These are phyloP conservation scores for Proctacanthus coquilletti DNA, from an alignment of 1,140 invertebrate species.

Conservation along the genomic window DNA sequence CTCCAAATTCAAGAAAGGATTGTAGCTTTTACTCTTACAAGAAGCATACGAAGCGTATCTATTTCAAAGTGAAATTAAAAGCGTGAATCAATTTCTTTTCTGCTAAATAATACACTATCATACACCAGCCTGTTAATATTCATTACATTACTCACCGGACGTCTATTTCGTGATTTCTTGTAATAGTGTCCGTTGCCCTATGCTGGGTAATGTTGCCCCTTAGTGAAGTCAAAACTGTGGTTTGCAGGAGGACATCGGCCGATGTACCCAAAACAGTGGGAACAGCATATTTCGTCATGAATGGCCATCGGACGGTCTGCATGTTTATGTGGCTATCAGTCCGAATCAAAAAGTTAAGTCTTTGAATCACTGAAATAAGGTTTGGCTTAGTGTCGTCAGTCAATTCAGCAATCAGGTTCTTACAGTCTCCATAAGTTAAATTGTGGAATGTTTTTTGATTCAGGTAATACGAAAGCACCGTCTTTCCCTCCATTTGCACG, in stretches of 20 bases:
- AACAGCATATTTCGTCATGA: slow-evolving; percentile 32
- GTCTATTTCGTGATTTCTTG: slow-evolving; percentile 39
- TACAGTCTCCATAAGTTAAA: slow-evolving; percentile 26
- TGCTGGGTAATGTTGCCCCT: slow-evolving; percentile 37
- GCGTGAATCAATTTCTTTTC: slow-evolving; percentile 4
- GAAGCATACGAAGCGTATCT: slow-evolving; percentile 41
- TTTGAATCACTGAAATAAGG: slow-evolving; percentile 14
- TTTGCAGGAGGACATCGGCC: slow-evolving; percentile 31
- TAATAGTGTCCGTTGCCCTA: slow-evolving; percentile 18
- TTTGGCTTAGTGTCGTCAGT: slow-evolving; percentile 2
- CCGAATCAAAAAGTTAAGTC: slow-evolving; percentile 16
- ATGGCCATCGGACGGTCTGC: slow-evolving; percentile 26
- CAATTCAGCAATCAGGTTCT: no score
- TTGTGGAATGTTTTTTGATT: slow-evolving; percentile 37
- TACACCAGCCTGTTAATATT: not conserved
- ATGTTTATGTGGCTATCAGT: slow-evolving; percentile 26
- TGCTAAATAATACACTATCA: no score
- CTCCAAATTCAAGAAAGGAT: slow-evolving; percentile 39
- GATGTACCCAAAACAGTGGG: slow-evolving; percentile 39
- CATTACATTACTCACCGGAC: slow-evolving; percentile 35
- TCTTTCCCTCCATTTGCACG: slow-evolving; percentile 38
- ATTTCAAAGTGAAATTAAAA: slow-evolving; percentile 7
- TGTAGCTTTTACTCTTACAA: slow-evolving; percentile 37
- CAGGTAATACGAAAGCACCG: slow-evolving; percentile 39
- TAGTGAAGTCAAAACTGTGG: slow-evolving; percentile 36